These are phyloP conservation scores for Grus americana DNA, from an alignment of 2,113 vertebrate species.

Conservation along the genomic window DNA sequence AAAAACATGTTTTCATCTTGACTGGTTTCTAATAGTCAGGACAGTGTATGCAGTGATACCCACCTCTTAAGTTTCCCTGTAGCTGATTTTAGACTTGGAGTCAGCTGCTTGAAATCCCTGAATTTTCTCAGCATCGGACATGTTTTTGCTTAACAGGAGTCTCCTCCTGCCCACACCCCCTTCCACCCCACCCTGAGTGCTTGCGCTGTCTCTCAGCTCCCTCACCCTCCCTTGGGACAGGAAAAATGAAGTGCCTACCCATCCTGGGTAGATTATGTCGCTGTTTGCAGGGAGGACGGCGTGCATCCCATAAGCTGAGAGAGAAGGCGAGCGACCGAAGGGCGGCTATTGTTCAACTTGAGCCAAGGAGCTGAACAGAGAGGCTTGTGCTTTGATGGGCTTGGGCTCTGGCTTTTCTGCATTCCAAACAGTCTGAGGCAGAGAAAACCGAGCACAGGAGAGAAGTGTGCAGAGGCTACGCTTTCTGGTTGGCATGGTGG, in stretches of 20 bases:
- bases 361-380: constrained; percentile 27
- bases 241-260: neutral
- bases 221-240: constrained; percentile 14
- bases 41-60: neutral
- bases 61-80: neutral
- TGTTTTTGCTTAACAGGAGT: neutral
- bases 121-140: neutral
- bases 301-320: neutral
- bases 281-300: neutral
- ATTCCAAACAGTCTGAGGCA: constrained; percentile 74
- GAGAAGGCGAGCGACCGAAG: constrained; percentile 3
- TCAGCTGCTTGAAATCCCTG: neutral
- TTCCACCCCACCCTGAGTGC: neutral
- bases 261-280: neutral
- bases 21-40: neutral
- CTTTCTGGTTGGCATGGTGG: constrained; percentile 40
- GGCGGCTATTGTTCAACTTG: constrained; percentile 69
- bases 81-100: neutral
- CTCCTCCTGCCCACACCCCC: constrained; percentile 25
- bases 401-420: constrained; percentile 76
- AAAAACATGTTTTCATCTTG: neutral
- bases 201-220: neutral
- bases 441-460: neutral
- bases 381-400: constrained; percentile 65
- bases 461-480: neutral